Evolutionary conservation across 2,888 invertebrate genomes (phyloP).

Genomic region (Lasioglossum figueresi): DNA sequence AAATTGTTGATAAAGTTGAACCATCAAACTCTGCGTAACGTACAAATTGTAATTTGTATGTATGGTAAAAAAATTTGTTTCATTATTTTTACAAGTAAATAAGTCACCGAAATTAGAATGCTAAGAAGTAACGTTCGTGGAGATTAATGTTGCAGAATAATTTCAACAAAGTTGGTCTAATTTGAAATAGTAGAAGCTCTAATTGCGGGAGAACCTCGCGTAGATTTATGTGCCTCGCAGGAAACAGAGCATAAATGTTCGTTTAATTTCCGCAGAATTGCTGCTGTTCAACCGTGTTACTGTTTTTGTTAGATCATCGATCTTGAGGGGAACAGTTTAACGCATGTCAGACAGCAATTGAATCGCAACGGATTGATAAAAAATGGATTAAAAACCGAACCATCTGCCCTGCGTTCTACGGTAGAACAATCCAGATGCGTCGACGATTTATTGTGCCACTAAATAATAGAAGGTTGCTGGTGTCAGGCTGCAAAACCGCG

Average conservation of each 20-base stretch:
- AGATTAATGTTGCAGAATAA: neutral
- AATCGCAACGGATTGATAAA: neutral
- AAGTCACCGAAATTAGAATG: neutral
- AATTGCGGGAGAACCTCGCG: neutral
- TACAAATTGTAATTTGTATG: too few relatives aligned
- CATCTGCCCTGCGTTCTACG: neutral
- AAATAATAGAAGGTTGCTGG: constrained; percentile 26
- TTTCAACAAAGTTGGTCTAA: constrained; percentile 1
- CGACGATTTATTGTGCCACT: constrained; percentile 15
- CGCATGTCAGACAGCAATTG: neutral
- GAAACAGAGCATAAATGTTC: neutral
- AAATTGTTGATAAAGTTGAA: neutral
- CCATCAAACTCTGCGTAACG: neutral
- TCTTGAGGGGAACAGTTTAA: neutral
- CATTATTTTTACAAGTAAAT: neutral
- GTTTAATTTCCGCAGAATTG: neutral
- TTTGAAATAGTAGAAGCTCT: neutral
- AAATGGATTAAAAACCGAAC: neutral
- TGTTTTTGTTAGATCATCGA: neutral
- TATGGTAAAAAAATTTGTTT: too few relatives aligned
- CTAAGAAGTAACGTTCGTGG: neutral
- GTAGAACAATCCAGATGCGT: constrained; percentile 8
- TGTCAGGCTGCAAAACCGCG: constrained; percentile 12
- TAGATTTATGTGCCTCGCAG: neutral
- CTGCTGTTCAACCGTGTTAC: neutral